Evolutionary conservation across 2,888 invertebrate genomes (phyloP), one percentile per base, ranked within the genome.

Genomic region (Lithophane leautieri): DNA sequence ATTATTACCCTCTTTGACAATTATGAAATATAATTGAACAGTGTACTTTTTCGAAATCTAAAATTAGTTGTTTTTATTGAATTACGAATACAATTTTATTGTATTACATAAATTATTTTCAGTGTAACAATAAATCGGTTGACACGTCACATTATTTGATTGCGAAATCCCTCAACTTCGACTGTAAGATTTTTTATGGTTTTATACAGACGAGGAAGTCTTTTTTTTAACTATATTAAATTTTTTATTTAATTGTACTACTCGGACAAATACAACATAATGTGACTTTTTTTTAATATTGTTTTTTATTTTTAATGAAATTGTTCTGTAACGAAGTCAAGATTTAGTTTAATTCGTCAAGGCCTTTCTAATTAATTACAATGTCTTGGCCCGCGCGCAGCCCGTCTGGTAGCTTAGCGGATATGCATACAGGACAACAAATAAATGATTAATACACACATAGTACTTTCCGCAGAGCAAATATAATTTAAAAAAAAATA

Each of bases 101-200:
- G 88, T 88, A 86, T 73, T 77, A 50, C 84, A 87, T 79, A 91
- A 91, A 92, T 91, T 91, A 92, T 92, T 91, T 90, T 90, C 90
- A 89, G 90, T 91, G 89, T 91, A 91, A 89, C 86, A 85, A 91
- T 91, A 92, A 90, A 91, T 89, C 87, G 85, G 86, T 90, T 90
- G 89, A 89, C 87, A 90, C 87, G 86, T 90, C 56, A 76, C 69
- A 44, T 76, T 82, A 86, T 87, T 92, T 90, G 84, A 88, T 87
- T 90, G 78, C 73, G 71, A 83, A 86, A 80, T 86, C 84, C 90
- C 81, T 61, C 22, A 0, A 61, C 25, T 75, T 70, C 22, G 66
- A 71, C 44, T 81, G 63, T 78, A 72, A 63, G 40, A 19, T 82
- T 84, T 87, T 84, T 83, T 87, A 86, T 88, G 84, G 69, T 87